Evolutionary conservation across 2,888 invertebrate genomes (phyloP).

Genomic region (Hemistola chrysoprasaria): DNA sequence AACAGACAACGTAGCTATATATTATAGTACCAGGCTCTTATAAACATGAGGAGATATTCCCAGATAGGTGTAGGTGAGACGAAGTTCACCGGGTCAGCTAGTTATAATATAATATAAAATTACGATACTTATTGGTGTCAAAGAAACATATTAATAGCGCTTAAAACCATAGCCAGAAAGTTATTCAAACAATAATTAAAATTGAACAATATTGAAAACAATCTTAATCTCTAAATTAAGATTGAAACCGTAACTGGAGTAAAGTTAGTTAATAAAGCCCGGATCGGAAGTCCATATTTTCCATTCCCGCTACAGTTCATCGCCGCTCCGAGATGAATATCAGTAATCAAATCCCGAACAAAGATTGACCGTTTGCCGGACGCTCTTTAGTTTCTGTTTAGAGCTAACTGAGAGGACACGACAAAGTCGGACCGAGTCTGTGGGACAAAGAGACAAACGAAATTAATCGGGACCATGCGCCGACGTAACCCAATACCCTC

Average conservation of each 20-base stretch:
- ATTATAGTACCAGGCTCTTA: too few species aligned
- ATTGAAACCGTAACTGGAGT: constrained; percentile 20
- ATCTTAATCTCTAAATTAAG: constrained; percentile 15
- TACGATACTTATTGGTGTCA: too few species aligned
- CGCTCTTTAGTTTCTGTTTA: constrained; percentile 63
- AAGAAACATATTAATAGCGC: too few species aligned
- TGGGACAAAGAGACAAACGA: constrained; percentile 74
- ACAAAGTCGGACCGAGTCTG: constrained; percentile 28
- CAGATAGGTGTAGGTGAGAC: too few species aligned
- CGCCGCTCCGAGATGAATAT: constrained; percentile 42
- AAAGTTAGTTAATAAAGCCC: constrained; percentile 20
- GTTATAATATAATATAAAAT: too few species aligned
- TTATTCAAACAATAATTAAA: background rate
- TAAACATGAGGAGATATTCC: too few species aligned
- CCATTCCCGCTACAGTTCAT: constrained; percentile 13
- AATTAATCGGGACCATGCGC: constrained; percentile 75
- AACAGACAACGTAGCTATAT: too few species aligned
- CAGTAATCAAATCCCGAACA: constrained; percentile 67
- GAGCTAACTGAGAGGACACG: constrained; percentile 37
- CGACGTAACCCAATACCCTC: constrained; percentile 66
- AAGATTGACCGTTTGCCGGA: constrained; percentile 60
- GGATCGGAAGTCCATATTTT: constrained; percentile 18
- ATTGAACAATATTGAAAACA: constrained; percentile 15
- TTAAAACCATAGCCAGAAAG: too few species aligned
- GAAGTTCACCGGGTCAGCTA: too few species aligned